Percentiles rank a stretch among this genome's conserved stretches.
Conservation (phyloP, 2,888 invertebrate genomes). For the Mimachlamys varia region DNA sequence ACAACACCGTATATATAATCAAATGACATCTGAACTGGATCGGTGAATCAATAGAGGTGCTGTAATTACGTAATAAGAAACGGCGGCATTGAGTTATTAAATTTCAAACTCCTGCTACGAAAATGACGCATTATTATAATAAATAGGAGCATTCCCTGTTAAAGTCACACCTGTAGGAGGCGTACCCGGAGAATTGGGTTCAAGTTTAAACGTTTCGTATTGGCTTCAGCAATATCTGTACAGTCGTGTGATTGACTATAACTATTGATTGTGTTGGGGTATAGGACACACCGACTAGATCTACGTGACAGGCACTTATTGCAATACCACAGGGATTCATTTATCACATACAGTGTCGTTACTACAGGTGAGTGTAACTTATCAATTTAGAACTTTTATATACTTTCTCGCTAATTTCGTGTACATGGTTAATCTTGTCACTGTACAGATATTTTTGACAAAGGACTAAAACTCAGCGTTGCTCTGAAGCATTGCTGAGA, state of each 20-base stretch:
- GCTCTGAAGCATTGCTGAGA: too few species aligned
- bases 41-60: background rate
- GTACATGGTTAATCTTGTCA: too few species aligned
- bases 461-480: too few species aligned
- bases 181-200: background rate
- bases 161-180: background rate
- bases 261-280: background rate
- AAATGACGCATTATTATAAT: slow-evolving; percentile 5
- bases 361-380: background rate
- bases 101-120: slow-evolving; percentile 20
- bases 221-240: background rate
- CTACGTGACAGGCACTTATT: background rate
- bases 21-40: background rate
- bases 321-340: background rate
- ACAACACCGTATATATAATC: background rate
- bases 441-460: too few species aligned
- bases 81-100: background rate
- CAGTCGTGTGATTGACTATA: background rate
- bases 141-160: background rate
- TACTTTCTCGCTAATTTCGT: background rate
- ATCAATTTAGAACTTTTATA: background rate
- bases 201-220: background rate
- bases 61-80: background rate
- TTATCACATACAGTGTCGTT: background rate
- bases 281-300: background rate